phyloP scores from a whole-genome alignment of 2,888 invertebrate species.

The Stenodema calcarata region DNA sequence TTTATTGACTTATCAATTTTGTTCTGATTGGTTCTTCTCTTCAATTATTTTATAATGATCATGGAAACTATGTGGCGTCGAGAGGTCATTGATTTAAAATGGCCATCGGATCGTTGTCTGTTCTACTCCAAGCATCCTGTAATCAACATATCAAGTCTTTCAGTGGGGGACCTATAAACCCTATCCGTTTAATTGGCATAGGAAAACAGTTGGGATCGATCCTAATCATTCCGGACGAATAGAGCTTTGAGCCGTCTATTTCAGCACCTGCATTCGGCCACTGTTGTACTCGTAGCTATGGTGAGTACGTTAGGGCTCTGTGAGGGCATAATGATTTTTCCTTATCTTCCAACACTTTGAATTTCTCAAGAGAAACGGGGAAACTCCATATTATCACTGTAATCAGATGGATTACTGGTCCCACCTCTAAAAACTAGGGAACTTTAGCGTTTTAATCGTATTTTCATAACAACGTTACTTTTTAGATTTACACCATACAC shows the following conservation, averaged over 20 bases:
- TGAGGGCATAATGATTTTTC: background rate
- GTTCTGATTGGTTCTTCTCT: no score
- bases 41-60: no score
- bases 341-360: background rate
- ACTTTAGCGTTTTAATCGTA: background rate
- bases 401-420: background rate
- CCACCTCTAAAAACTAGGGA: background rate
- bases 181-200: background rate
- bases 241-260: background rate
- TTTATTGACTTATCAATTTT: no score
- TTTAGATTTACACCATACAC: no score
- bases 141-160: background rate
- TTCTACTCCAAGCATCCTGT: background rate
- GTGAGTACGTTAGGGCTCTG: background rate
- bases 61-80: no score
- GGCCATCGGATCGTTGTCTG: no score
- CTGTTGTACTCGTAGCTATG: background rate
- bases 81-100: no score
- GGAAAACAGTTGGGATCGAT: background rate
- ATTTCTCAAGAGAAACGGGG: background rate
- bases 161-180: background rate
- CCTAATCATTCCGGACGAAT: background rate
- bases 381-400: background rate
- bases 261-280: background rate
- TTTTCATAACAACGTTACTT: no score